phyloP scores from a whole-genome alignment of 2,113 vertebrate species.

The Saimiri boliviensis region DNA sequence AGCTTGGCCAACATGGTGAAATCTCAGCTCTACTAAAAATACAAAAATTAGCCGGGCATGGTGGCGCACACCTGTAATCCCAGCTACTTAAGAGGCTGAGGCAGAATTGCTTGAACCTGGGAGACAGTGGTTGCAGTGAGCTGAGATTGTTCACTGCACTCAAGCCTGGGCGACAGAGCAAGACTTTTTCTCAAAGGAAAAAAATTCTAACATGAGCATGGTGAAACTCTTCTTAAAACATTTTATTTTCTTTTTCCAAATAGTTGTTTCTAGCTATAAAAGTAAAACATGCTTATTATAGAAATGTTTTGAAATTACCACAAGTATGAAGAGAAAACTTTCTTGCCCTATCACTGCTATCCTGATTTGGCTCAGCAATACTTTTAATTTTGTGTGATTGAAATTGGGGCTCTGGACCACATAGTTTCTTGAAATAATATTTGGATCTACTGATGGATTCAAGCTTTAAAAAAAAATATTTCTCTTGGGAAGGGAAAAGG shows the following conservation, averaged over 20 bases:
- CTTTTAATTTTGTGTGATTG: neutral
- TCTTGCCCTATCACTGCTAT: neutral
- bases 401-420: neutral
- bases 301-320: neutral
- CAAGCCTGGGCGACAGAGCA: no score
- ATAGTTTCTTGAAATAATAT: neutral
- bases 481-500: neutral
- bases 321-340: neutral
- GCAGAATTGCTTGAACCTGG: no score
- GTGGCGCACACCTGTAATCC: no score
- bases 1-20: no score
- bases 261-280: neutral
- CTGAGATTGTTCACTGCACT: no score
- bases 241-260: conserved; percentile 13
- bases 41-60: no score
- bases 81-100: no score
- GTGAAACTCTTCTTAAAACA: conserved; percentile 18
- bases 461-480: neutral
- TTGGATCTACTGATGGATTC: neutral
- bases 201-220: neutral
- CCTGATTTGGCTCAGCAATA: neutral
- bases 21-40: no score
- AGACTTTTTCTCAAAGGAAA: no score
- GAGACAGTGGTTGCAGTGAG: no score
- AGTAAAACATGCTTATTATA: conserved; percentile 2